Conservation (phyloP, 2,797 vertebrate genomes). For the Erpetoichthys calabaricus region DNA sequence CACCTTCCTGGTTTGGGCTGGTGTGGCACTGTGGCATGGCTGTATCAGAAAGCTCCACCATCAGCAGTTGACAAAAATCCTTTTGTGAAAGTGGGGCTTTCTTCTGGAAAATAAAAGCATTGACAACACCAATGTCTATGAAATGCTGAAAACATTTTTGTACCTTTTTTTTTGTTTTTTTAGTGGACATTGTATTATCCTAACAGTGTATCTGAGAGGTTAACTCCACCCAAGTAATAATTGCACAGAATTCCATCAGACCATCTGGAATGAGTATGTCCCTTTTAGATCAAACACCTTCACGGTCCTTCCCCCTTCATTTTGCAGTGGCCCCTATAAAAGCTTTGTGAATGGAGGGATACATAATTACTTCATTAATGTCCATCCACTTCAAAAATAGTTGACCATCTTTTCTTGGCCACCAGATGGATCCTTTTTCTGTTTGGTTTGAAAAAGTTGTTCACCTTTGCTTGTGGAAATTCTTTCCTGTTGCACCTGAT, state of each 20-base stretch:
- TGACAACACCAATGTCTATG: conserved; percentile 19
- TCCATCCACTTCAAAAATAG: conserved; percentile 9
- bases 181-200: conserved; percentile 14
- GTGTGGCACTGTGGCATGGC: no score
- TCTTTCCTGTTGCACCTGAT: not conserved
- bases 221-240: conserved; percentile 12
- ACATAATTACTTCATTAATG: conserved; percentile 5
- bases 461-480: not conserved
- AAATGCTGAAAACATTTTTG: conserved; percentile 16
- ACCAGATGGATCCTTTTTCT: not conserved
- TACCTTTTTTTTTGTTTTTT: conserved; percentile 17
- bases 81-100: no score
- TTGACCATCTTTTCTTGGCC: conserved; percentile 1
- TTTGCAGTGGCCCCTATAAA: conserved; percentile 1
- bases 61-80: no score
- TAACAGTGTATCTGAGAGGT: conserved; percentile 15
- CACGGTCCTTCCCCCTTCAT: conserved; percentile 3
- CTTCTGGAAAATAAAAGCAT: no score
- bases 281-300: no score
- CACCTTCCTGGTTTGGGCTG: no score
- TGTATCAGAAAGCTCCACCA: no score
- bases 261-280: conserved; percentile 9
- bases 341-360: conserved; percentile 4
- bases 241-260: conserved; percentile 14
- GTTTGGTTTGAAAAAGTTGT: conserved; percentile 1